Base-by-base conservation (phyloP, 2,888 invertebrate species). In the Shargacucullia verbasci region DNA sequence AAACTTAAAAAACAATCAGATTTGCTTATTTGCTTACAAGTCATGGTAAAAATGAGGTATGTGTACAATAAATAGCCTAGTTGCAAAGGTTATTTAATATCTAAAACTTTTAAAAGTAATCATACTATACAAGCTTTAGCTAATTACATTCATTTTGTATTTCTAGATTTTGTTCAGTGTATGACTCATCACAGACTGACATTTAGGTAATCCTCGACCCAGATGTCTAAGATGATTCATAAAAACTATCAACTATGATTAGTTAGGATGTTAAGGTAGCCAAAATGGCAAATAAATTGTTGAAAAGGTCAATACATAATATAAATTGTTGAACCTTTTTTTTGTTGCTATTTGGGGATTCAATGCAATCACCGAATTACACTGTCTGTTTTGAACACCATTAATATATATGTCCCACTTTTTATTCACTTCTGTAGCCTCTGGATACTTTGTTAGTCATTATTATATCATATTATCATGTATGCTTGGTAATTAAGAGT, bases 191-290 rank as follows among this genome's bases (percentile, higher is more conserved):
- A 27, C 14, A 40, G 37, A 34, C 39, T 52, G 47, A 48, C 64
- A 52, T 63, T 69, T 55, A 40, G 29, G n/a, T 44, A 11, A 49
- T 45, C 69, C 37, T 29, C 70, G 52, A 68, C 76, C 46, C 9
- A 44, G 55, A 47, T 69, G 8, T 29, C 5, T 7, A 15, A 40
- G 40, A 31, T 70, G 70, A 66, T 45, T 66, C 56, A 66, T 70
- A 56, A 52, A 56, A 54, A 54, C 31, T 55, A 35, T 35, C 5
- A 12, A 38, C 8, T 35, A 47, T 29, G 20, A 47, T 45, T 48
- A 47, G 7, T 34, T 8, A 48, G 12, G 27, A 60, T 14, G 67
- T 46, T 46, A 4, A 39, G 39, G 20, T 44, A 33, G 6, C 11
- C 15, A 39, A 31, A 38, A 15, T 12, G 14, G n/a, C 10, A 14